phyloP scores from a whole-genome alignment of 2,113 vertebrate species.

The Xiphias gladius region DNA sequence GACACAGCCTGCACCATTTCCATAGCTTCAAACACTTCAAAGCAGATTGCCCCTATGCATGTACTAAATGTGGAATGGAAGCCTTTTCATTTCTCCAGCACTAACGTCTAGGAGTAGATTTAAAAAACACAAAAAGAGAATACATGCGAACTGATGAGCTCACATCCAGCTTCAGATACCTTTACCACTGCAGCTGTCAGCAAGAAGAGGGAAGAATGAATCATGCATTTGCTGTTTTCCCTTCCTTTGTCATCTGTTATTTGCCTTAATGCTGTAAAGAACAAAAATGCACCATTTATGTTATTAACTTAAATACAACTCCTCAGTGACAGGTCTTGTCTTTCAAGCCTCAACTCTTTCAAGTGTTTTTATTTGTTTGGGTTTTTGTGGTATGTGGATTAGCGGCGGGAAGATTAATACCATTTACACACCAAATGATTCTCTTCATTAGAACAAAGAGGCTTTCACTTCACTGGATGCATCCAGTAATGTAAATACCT shows the following conservation, averaged over 20 bases:
- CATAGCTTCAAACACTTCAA: background rate
- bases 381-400: background rate
- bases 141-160: constrained; percentile 23
- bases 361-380: background rate
- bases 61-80: background rate
- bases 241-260: constrained; percentile 13
- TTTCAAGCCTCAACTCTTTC: background rate
- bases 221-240: background rate
- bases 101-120: background rate
- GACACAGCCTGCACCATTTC: constrained; percentile 44
- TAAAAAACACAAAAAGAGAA: background rate
- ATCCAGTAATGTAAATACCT: background rate
- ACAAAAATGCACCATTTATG: background rate
- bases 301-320: background rate
- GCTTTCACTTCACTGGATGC: background rate
- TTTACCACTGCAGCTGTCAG: constrained; percentile 7
- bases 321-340: background rate
- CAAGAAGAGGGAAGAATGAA: background rate
- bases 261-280: background rate
- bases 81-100: background rate
- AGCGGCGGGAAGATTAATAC: background rate
- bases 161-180: background rate
- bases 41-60: background rate
- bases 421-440: background rate
- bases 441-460: background rate